These are phyloP conservation scores for Limnodromus scolopaceus DNA, from an alignment of 2,797 vertebrate genomes.

Conservation along the genomic window DNA sequence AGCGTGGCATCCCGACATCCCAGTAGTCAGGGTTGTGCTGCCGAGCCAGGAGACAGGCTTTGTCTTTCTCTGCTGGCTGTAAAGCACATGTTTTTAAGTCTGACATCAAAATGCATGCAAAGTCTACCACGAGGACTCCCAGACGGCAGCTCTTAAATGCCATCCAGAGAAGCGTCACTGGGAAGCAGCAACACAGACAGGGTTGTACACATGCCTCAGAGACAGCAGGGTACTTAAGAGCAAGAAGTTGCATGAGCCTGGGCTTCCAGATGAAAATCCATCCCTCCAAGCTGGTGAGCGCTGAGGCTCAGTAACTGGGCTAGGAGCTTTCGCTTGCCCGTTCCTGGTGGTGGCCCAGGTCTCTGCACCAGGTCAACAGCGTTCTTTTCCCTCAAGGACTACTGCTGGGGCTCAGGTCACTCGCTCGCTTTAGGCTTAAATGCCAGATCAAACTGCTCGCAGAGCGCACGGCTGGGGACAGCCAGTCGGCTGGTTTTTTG, in stretches of 20 bases:
- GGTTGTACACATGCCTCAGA: background rate
- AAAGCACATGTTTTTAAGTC: background rate
- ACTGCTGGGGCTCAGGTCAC: background rate
- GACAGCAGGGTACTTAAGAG: background rate
- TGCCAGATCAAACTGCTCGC: background rate
- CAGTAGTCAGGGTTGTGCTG: background rate
- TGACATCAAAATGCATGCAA: constrained; percentile 51
- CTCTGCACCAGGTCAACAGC: background rate
- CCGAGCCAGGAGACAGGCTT: background rate
- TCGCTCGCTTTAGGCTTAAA: background rate
- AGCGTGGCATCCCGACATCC: background rate
- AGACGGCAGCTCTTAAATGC: background rate
- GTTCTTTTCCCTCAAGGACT: background rate
- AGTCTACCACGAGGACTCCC: background rate
- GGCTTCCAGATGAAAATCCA: background rate
- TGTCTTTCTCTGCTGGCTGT: background rate
- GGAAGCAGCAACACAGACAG: background rate
- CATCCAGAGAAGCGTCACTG: background rate
- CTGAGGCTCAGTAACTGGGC: background rate
- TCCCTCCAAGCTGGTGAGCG: background rate
- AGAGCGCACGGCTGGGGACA: background rate
- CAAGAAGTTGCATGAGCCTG: background rate
- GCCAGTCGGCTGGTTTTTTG: background rate
- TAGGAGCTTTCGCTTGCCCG: no score
- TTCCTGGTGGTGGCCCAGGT: background rate